Percentiles rank a stretch among this genome's conserved stretches.
Evolutionary conservation across 2,797 vertebrate genomes (phyloP).

Genomic region (Rousettus madagascariensis): DNA sequence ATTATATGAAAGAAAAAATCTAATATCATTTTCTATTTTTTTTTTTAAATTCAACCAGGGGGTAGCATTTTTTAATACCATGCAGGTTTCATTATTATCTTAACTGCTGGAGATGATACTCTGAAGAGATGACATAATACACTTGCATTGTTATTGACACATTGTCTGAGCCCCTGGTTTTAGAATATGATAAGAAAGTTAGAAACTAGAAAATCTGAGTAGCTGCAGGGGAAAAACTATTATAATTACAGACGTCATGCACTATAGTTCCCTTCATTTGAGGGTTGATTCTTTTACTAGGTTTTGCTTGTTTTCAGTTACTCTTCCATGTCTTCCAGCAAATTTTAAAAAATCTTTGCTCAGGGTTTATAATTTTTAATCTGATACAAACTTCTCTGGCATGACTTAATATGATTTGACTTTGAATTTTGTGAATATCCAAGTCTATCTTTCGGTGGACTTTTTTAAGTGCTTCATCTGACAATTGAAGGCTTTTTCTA

Average conservation of each 20-base stretch:
- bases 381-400: background rate
- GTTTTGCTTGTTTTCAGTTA: background rate
- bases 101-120: background rate
- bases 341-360: background rate
- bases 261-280: background rate
- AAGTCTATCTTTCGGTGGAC: background rate
- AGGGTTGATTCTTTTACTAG: background rate
- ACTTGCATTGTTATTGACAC: background rate
- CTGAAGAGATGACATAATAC: background rate
- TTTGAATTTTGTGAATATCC: background rate
- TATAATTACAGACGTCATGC: background rate
- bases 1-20: background rate
- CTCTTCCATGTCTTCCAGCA: background rate
- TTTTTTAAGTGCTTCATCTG: background rate
- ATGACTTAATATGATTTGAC: background rate
- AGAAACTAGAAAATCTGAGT: background rate
- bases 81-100: background rate
- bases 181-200: background rate
- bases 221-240: background rate
- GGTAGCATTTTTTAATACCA: background rate
- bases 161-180: background rate
- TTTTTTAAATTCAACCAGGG: constrained; percentile 15
- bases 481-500: background rate
- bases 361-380: background rate
- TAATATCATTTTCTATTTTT: background rate